Evolutionary conservation across 2,888 invertebrate species (phyloP).

Genomic region (Drosophila stalkeri): DNA sequence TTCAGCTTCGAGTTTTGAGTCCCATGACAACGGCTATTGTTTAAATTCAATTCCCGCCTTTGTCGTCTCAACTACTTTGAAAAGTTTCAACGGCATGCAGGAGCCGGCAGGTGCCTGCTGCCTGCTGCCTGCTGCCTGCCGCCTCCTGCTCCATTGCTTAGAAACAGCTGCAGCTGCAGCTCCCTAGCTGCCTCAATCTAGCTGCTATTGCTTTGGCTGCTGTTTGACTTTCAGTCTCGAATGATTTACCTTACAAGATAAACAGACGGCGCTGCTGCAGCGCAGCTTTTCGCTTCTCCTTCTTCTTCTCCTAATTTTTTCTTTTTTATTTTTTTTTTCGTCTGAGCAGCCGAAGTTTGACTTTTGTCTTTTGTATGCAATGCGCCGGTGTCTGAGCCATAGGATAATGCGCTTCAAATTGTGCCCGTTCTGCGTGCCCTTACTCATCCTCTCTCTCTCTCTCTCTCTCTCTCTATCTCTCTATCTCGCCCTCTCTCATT

Average conservation of each 20-base stretch:
- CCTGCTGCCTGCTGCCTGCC: background rate
- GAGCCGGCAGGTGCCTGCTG: background rate
- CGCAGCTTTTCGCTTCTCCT: constrained; percentile 30
- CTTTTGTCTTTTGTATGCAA: constrained; percentile 71
- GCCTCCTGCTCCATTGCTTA: background rate
- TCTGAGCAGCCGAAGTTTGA: constrained; percentile 74
- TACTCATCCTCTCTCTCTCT: background rate
- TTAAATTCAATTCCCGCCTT: constrained; percentile 78
- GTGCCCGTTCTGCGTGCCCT: constrained; percentile 33
- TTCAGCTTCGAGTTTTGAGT: constrained; percentile 36
- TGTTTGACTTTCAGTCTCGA: constrained; percentile 81
- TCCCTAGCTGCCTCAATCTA: constrained; percentile 4
- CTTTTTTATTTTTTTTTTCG: constrained; percentile 1
- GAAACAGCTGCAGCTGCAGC: background rate
- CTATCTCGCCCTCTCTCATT: background rate
- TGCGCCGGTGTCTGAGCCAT: constrained; percentile 38
- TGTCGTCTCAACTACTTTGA: constrained; percentile 79
- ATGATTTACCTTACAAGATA: constrained; percentile 81
- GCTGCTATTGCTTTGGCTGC: constrained; percentile 32
- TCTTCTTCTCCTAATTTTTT: background rate
- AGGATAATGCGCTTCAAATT: constrained; percentile 78
- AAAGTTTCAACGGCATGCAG: constrained; percentile 54
- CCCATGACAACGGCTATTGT: constrained; percentile 74
- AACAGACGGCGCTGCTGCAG: constrained; percentile 58
- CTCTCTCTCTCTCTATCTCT: background rate